Percentiles rank a stretch among this genome's conserved stretches.
phyloP scores from a whole-genome alignment of 2,113 vertebrate species.

The Coturnix japonica region DNA sequence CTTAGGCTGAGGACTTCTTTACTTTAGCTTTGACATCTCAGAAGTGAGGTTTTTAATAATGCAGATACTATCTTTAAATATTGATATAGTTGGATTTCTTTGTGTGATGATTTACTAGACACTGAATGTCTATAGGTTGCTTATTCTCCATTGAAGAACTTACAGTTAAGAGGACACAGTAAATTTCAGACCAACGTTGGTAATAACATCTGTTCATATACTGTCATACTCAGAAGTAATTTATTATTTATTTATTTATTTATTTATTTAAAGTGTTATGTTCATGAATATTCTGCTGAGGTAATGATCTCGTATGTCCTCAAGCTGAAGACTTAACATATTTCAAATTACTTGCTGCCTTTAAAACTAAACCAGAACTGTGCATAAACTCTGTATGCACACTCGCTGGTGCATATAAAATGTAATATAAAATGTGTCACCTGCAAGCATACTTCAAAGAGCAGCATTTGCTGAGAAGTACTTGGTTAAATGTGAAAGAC shows the following conservation, averaged over 20 bases:
- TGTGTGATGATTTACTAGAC: neutral
- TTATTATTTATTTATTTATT: no score
- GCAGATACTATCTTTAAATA: neutral
- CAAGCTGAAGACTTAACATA: neutral
- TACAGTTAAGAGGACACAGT: neutral
- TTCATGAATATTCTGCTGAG: neutral
- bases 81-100: neutral
- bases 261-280: no score
- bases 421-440: neutral
- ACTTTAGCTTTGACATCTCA: neutral
- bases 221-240: neutral
- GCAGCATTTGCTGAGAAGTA: neutral
- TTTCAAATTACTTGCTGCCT: neutral
- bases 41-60: neutral
- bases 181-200: neutral
- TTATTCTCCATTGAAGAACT: neutral
- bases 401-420: neutral
- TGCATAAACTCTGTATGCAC: neutral
- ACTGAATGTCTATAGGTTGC: neutral
- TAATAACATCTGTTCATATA: neutral
- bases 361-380: neutral
- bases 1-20: neutral
- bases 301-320: neutral
- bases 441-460: neutral
- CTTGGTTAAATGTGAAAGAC: neutral